Percentiles rank a stretch among this genome's conserved stretches.
Conservation (phyloP, 2,888 invertebrate genomes). For the Torymus tubicola region DNA sequence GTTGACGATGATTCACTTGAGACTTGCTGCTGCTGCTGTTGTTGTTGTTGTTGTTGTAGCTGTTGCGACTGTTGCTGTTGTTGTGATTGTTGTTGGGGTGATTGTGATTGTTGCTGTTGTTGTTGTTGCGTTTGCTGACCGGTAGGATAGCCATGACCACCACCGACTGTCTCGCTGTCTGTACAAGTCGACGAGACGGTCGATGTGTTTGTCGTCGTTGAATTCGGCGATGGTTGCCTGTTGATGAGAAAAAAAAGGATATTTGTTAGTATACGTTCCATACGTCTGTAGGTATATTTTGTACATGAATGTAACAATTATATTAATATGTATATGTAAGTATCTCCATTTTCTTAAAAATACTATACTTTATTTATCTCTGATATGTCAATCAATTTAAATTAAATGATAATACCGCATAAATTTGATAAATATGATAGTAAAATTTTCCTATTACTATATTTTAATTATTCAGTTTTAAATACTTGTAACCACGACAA, state of each 20-base stretch:
- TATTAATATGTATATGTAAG: not conserved
- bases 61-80: conserved; percentile 53
- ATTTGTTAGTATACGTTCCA: not conserved
- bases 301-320: not conserved
- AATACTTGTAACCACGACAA: too few species aligned
- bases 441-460: too few species aligned
- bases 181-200: conserved; percentile 68
- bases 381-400: too few species aligned
- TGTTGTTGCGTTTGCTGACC: conserved; percentile 51
- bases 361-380: too few species aligned
- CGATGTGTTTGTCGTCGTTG: conserved; percentile 73
- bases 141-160: conserved; percentile 58
- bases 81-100: conserved; percentile 34
- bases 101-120: conserved; percentile 52
- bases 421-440: too few species aligned
- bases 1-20: conserved; percentile 63
- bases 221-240: conserved; percentile 76
- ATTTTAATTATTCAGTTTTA: too few species aligned
- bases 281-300: not conserved
- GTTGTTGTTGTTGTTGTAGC: conserved; percentile 28
- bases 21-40: conserved; percentile 52
- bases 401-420: too few species aligned
- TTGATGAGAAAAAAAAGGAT: conserved; percentile 48
- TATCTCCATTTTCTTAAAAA: not conserved
- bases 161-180: conserved; percentile 60